Base-by-base conservation (phyloP, 1,140 invertebrate species). In the Bilobella aurantiaca region DNA sequence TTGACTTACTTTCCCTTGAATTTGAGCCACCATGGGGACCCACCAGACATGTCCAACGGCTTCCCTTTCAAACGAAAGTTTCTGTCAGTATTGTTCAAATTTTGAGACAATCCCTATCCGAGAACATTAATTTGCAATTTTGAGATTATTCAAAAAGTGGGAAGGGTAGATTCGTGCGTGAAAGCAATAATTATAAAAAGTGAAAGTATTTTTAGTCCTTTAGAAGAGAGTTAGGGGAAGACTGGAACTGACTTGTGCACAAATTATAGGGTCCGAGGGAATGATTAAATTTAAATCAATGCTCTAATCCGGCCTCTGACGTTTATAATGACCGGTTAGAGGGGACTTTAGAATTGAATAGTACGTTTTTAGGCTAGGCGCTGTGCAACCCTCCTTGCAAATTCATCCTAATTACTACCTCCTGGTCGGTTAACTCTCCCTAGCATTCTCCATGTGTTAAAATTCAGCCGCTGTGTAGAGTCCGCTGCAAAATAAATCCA, bases 261-360 rank as follows among this genome's bases (percentile, higher is more conserved):
- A 42, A 53, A 53, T 53, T 53, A 53, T 23, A 53, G 49, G 49
- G 14, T 53, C 14, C 8, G 23, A 5, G 21, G 21, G 49, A 8
- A 12, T 53, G 25, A 53, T 53, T 16, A 53, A 53, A 53, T 53
- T 53, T 53, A 53, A 53, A 53, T 53, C 49, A 18, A 18, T 53
- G 12, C 25, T 53, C 49, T 23, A 14, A 14, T 53, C 5, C 5
- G 49, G 3, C 8, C 8, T 18, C 34, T 42, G 8, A 42, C 34
- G 34, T 42, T 23, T 53, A 23, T 53, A 53, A 53, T 53, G 14
- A 53, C 23, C 25, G 49, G 49, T 23, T 53, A 5, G 8, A 23
- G 49, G 18, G 18, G 18, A 42, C 8, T 42, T 42, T 42, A n/a
- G 34, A 42, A 42, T 42, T 42, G 34, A 42, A 42, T 42, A 12